These are phyloP conservation scores for Megalops atlanticus DNA, from an alignment of 2,113 vertebrate genomes.

Conservation along the genomic window DNA sequence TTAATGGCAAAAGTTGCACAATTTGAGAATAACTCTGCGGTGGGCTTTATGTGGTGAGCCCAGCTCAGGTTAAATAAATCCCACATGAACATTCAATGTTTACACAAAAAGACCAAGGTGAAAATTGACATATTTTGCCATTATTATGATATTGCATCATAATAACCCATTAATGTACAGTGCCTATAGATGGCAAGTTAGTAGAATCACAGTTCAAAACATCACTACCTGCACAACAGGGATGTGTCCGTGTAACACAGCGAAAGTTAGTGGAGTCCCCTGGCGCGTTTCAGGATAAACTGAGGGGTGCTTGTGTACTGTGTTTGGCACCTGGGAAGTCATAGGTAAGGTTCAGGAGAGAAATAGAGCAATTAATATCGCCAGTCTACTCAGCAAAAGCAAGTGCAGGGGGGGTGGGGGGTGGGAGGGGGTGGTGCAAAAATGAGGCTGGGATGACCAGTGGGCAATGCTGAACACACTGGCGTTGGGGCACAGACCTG, in stretches of 20 bases:
- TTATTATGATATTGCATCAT: conserved; percentile 35
- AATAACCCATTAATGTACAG: conserved; percentile 22
- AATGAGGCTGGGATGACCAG: neutral
- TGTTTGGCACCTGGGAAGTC: conserved; percentile 96
- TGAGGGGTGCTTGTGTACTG: conserved; percentile 97
- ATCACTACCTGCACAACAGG: conserved; percentile 95
- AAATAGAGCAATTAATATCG: conserved; percentile 63
- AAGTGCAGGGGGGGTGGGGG: too few species aligned
- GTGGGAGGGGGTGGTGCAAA: conserved; percentile 1
- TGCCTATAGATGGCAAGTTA: conserved; percentile 14
- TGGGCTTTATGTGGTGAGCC: too few species aligned
- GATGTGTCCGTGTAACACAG: conserved; percentile 98
- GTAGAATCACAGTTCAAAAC: conserved; percentile 53
- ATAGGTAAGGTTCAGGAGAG: conserved; percentile 64
- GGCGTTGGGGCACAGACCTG: too few species aligned
- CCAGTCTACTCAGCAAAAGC: conserved; percentile 4
- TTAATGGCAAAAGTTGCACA: too few species aligned
- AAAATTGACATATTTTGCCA: conserved; percentile 23
- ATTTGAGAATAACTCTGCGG: too few species aligned
- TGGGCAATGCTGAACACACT: neutral
- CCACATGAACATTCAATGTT: conserved; percentile 33
- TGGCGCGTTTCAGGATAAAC: conserved; percentile 97
- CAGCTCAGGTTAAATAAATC: neutral
- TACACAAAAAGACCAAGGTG: conserved; percentile 9
- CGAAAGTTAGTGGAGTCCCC: conserved; percentile 98